phyloP scores from a whole-genome alignment of 2,113 vertebrate species.

The Psittacula cyanocephala region DNA sequence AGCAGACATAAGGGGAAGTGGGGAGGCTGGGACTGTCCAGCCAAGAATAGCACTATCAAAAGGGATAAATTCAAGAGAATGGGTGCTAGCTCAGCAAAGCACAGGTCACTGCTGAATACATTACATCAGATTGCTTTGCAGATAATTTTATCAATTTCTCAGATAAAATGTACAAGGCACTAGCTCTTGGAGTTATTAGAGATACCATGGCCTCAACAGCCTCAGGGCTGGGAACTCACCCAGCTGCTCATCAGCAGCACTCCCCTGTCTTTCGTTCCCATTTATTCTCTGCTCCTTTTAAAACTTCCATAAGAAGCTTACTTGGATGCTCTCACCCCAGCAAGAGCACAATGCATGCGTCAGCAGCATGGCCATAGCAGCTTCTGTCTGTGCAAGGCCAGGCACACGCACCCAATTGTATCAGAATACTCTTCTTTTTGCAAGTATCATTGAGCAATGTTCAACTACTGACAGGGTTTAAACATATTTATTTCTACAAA shows the following conservation, averaged over 20 bases:
- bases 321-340: background rate
- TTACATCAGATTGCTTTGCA: background rate
- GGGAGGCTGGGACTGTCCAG: background rate
- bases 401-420: rapidly evolving
- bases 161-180: background rate
- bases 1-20: background rate
- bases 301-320: background rate
- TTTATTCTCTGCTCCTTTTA: background rate
- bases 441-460: background rate
- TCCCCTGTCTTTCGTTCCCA: background rate
- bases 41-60: too few species aligned
- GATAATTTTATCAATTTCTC: background rate
- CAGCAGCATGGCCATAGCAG: rapidly evolving
- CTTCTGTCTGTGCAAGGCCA: background rate
- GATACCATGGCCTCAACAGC: background rate
- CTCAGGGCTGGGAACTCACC: background rate
- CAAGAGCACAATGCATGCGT: rapidly evolving
- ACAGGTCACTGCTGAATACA: background rate
- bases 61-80: background rate
- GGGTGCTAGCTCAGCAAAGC: background rate
- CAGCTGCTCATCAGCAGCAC: background rate
- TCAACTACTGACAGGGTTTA: background rate
- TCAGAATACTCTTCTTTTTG: too few species aligned
- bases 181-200: background rate
- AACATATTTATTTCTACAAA: background rate